Conservation (phyloP, 2,113 vertebrate genomes). For the Ovibos moschatus region DNA sequence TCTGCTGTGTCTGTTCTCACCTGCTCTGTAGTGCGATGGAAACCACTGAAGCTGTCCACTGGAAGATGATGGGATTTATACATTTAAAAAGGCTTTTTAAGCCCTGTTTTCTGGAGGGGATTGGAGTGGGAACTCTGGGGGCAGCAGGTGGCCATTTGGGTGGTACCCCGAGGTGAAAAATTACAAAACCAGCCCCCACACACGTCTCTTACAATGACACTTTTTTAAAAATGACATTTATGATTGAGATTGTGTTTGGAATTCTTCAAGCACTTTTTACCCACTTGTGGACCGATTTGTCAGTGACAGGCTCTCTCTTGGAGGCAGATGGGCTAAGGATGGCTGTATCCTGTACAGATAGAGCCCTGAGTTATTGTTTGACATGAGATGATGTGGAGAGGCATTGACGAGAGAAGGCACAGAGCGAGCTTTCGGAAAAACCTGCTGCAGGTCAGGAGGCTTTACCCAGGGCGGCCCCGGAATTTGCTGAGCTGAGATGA, state of each 20-base stretch:
- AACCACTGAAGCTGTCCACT: neutral
- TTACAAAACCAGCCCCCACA: too few species aligned
- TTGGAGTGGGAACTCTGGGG: neutral
- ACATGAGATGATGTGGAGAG: neutral
- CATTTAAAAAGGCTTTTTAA: neutral
- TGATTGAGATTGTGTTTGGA: neutral
- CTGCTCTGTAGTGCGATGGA: rapidly evolving
- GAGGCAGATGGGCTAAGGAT: neutral
- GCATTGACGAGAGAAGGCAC: neutral
- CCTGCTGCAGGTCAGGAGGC: neutral
- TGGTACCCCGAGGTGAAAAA: too few species aligned
- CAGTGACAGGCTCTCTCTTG: neutral
- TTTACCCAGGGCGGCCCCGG: neutral
- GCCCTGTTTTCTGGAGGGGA: neutral
- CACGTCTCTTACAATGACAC: neutral
- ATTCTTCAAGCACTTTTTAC: neutral
- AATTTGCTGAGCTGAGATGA: neutral
- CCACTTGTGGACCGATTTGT: neutral
- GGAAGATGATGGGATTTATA: neutral
- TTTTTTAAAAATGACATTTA: neutral
- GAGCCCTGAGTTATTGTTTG: neutral
- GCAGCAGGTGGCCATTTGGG: neutral
- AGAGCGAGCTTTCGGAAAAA: neutral
- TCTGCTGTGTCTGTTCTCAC: neutral
- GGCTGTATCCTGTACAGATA: neutral